Conservation (phyloP, 2,888 invertebrate genomes). For the Tinea trinotella region DNA sequence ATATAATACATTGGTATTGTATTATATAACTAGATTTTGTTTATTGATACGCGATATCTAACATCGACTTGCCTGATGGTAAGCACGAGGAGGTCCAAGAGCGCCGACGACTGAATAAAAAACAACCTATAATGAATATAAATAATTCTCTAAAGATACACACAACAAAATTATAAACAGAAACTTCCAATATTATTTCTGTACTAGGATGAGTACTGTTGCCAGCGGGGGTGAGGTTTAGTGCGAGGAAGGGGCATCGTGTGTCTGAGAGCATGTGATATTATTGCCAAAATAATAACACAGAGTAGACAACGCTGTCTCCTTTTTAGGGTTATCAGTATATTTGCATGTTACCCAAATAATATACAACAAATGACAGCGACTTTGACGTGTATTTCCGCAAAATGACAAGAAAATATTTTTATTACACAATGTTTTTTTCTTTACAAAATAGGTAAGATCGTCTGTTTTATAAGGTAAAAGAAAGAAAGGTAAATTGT, state of each 20-base stretch:
- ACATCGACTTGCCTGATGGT: too few relatives aligned
- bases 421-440: neutral
- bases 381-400: neutral
- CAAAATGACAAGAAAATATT: neutral
- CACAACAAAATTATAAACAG: slow-evolving; percentile 47
- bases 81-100: too few relatives aligned
- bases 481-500: neutral
- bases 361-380: neutral
- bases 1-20: too few relatives aligned
- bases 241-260: slow-evolving; percentile 27
- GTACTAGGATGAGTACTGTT: slow-evolving; percentile 34
- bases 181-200: slow-evolving; percentile 59
- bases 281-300: slow-evolving; percentile 61
- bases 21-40: too few relatives aligned
- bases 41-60: too few relatives aligned
- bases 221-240: slow-evolving; percentile 33
- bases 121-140: too few relatives aligned
- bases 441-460: neutral
- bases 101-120: too few relatives aligned
- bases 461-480: neutral
- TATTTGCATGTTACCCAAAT: slow-evolving; percentile 17
- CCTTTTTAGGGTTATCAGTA: slow-evolving; percentile 33
- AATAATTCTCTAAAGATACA: neutral
- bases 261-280: slow-evolving; percentile 48
- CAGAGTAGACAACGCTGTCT: slow-evolving; percentile 37